Evolutionary conservation across 2,888 invertebrate genomes (phyloP).

Genomic region (Laspeyria flexula): DNA sequence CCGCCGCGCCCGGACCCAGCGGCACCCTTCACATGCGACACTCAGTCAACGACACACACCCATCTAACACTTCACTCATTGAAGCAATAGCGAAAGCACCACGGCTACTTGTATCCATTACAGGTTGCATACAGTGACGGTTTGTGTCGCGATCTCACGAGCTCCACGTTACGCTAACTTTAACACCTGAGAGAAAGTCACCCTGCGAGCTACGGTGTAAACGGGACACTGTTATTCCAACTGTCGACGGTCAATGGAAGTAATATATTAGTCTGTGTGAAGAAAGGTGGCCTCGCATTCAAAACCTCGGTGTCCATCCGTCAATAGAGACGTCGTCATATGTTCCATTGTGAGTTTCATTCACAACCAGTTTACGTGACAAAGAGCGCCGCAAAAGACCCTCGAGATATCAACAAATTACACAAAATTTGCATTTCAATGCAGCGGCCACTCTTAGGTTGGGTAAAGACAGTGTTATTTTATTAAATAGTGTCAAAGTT

Average conservation of each 20-base stretch:
- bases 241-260: slow-evolving; percentile 64
- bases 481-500: slow-evolving; percentile 74
- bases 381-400: slow-evolving; percentile 83
- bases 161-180: slow-evolving; percentile 1
- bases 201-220: slow-evolving; percentile 34
- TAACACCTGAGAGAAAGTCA: slow-evolving; percentile 32
- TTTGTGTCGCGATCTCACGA: neutral
- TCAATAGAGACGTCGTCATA: slow-evolving; percentile 80
- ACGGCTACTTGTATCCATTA: slow-evolving; percentile 27
- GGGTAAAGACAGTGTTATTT: slow-evolving; percentile 71
- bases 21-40: slow-evolving; percentile 65
- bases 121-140: slow-evolving; percentile 7
- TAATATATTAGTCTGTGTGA: slow-evolving; percentile 70
- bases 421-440: slow-evolving; percentile 82
- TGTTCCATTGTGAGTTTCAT: slow-evolving; percentile 67
- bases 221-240: slow-evolving; percentile 71
- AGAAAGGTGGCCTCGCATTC: slow-evolving; percentile 60
- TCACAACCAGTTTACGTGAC: slow-evolving; percentile 73
- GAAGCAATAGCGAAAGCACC: slow-evolving; percentile 21
- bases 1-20: slow-evolving; percentile 68
- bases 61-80: slow-evolving; percentile 13
- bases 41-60: slow-evolving; percentile 34
- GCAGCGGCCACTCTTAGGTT: slow-evolving; percentile 59
- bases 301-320: slow-evolving; percentile 55
- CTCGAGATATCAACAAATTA: slow-evolving; percentile 85